phyloP scores from a whole-genome alignment of 2,888 invertebrate genomes.

The Yponomeuta sedellus region DNA sequence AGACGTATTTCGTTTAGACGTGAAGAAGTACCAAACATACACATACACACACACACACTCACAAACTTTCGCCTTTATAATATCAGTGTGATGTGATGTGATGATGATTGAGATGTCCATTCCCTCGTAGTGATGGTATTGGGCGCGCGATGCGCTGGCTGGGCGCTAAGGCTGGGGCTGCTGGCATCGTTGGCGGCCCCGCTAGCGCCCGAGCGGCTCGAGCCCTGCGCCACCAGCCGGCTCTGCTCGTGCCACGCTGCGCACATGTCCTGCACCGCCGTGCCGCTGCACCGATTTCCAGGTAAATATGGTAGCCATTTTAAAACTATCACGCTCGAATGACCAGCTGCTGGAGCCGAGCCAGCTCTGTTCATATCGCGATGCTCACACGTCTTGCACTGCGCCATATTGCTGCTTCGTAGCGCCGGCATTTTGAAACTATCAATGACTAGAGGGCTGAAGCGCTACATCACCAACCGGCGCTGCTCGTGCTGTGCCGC shows the following conservation, averaged over 20 bases:
- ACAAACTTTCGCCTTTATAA: too few relatives aligned
- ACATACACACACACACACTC: too few relatives aligned
- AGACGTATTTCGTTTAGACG: too few relatives aligned
- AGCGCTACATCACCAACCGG: constrained; percentile 81
- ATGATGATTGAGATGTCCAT: too few relatives aligned
- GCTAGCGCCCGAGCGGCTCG: constrained; percentile 62
- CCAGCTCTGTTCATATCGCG: constrained; percentile 82
- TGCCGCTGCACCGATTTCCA: constrained; percentile 83
- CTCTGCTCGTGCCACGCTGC: constrained; percentile 82
- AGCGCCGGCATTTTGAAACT: not conserved
- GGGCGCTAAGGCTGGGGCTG: constrained; percentile 60
- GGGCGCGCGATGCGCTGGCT: constrained; percentile 54
- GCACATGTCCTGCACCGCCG: constrained; percentile 83
- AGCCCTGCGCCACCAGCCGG: constrained; percentile 81
- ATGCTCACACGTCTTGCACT: constrained; percentile 82
- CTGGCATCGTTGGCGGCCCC: constrained; percentile 53
- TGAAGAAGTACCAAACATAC: too few relatives aligned
- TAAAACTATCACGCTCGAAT: too few relatives aligned
- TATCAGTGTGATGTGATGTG: too few relatives aligned
- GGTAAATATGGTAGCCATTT: constrained; percentile 54
- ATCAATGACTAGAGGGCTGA: constrained; percentile 40
- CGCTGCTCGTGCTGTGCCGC: constrained; percentile 82
- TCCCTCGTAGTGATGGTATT: constrained; percentile 60
- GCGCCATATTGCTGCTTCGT: constrained; percentile 82
- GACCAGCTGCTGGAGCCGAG: constrained; percentile 71